Percentiles rank a stretch among this genome's conserved stretches.
These are phyloP conservation scores for Intellagama lesueurii DNA, from an alignment of 2,797 vertebrate species.

Conservation along the genomic window DNA sequence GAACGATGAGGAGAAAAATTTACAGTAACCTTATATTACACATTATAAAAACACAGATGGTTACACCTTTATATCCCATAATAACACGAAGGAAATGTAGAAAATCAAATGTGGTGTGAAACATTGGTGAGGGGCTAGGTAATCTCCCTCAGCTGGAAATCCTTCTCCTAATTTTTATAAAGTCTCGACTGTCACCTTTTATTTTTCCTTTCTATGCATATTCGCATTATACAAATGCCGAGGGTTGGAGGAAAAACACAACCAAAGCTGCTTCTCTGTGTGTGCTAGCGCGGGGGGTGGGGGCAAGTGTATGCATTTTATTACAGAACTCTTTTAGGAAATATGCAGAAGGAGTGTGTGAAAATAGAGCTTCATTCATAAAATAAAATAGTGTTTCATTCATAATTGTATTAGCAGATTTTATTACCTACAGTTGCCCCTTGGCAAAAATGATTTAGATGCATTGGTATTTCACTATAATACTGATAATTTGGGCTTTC, in stretches of 20 bases:
- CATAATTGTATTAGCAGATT: background rate
- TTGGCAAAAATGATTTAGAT: background rate
- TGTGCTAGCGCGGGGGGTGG: too few relatives aligned
- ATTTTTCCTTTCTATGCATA: background rate
- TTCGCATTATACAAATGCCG: background rate
- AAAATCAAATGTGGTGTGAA: background rate
- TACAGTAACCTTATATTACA: background rate
- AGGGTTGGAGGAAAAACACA: background rate
- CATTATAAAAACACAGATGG: background rate
- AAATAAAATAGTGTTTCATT: background rate
- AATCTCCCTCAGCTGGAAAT: background rate
- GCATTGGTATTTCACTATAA: accelerated
- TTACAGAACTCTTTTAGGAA: background rate
- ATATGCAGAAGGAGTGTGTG: background rate
- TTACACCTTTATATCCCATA: background rate
- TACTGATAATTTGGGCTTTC: accelerated
- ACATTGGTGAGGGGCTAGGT: too few relatives aligned
- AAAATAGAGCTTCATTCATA: background rate
- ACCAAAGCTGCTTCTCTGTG: background rate
- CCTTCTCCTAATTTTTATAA: background rate
- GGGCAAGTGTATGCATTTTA: background rate
- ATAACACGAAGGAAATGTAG: too few relatives aligned
- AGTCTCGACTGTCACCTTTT: background rate
- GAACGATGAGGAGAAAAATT: background rate
- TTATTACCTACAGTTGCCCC: background rate